Evolutionary conservation across 2,113 vertebrate species (phyloP).

Genomic region (Neodon shergylaensis): DNA sequence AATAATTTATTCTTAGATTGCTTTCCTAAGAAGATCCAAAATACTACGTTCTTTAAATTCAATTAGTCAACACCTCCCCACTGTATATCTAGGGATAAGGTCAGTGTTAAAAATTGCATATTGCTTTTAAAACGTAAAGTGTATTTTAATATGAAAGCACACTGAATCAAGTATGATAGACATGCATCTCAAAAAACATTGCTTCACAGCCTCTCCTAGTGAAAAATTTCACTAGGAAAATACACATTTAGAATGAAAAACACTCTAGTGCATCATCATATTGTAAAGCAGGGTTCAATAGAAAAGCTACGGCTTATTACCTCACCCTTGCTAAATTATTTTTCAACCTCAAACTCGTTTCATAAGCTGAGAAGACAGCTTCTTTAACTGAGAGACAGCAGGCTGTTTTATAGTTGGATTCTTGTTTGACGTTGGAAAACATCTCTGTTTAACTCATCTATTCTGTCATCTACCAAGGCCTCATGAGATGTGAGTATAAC

Average conservation of each 20-base stretch:
- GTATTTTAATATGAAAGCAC: not conserved
- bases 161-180: not conserved
- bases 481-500: slow-evolving; percentile 1
- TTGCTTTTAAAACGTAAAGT: not conserved
- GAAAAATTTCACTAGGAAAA: not conserved
- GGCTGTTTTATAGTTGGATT: not conserved
- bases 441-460: not conserved
- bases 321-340: slow-evolving; percentile 1
- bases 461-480: slow-evolving; percentile 13
- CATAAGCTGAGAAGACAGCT: not conserved
- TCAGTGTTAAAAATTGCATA: not conserved
- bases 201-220: not conserved
- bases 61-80: not conserved
- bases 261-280: not conserved
- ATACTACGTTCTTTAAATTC: not conserved
- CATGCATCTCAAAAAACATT: not conserved
- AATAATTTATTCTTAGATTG: slow-evolving; percentile 14
- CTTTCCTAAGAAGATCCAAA: slow-evolving; percentile 1
- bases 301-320: slow-evolving; percentile 3
- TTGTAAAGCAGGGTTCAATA: not conserved
- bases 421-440: slow-evolving; percentile 26
- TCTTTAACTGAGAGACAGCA: not conserved
- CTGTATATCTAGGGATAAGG: not conserved
- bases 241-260: slow-evolving; percentile 48
- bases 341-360: not conserved